These are phyloP conservation scores for Leptodactylus fuscus DNA, from an alignment of 2,113 vertebrate genomes.

Conservation along the genomic window DNA sequence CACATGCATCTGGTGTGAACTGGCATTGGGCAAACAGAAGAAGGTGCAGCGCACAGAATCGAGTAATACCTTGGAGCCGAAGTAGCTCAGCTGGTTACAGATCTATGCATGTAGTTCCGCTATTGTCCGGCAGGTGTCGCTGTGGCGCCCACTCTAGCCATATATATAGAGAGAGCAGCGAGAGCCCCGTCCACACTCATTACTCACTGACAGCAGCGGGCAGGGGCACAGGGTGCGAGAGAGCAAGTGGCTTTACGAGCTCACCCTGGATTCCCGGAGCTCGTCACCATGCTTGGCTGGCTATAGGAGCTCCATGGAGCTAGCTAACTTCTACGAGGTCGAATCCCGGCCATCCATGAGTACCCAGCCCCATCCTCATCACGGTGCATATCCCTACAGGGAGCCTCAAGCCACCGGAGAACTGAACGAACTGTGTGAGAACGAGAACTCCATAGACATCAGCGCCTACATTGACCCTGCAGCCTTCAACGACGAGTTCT, in stretches of 20 bases:
- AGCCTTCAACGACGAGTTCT: slow-evolving; percentile 98
- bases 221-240: slow-evolving; percentile 7
- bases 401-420: slow-evolving; percentile 77
- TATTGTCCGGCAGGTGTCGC: slow-evolving; percentile 7
- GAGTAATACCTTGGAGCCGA: too few relatives aligned
- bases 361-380: slow-evolving; percentile 73
- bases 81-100: too few relatives aligned
- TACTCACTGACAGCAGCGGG: not conserved
- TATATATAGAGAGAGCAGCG: slow-evolving; percentile 30
- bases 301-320: slow-evolving; percentile 93
- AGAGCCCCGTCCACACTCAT: not conserved
- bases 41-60: not conserved
- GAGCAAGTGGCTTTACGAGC: slow-evolving; percentile 3
- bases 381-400: slow-evolving; percentile 77
- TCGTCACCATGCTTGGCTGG: slow-evolving; percentile 86
- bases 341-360: slow-evolving; percentile 88
- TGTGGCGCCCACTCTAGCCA: not conserved
- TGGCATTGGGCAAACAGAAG: not conserved
- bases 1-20: too few relatives aligned
- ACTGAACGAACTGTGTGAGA: slow-evolving; percentile 91
- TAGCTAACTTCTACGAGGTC: slow-evolving; percentile 95
- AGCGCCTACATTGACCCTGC: slow-evolving; percentile 97
- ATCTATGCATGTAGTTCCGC: not conserved
- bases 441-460: slow-evolving; percentile 97
- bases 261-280: slow-evolving; percentile 87